Percentiles rank a stretch among this genome's conserved stretches.
These are phyloP conservation scores for Alloscopus bannaensis DNA, from an alignment of 2,888 invertebrate species.

Conservation along the genomic window DNA sequence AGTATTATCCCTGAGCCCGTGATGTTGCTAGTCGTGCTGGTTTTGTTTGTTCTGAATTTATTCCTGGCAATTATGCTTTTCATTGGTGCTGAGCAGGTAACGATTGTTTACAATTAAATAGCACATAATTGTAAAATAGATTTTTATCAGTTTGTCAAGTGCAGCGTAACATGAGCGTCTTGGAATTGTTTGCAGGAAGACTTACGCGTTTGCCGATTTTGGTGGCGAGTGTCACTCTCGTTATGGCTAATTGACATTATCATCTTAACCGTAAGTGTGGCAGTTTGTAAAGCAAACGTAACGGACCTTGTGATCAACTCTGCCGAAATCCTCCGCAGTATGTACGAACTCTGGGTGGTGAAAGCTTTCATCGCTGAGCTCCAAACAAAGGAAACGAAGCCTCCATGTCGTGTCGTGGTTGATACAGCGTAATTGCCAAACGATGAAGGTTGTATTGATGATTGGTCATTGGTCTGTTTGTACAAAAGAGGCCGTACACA, in stretches of 20 bases:
- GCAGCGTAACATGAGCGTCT: too few relatives aligned
- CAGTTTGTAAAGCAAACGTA: slow-evolving; percentile 40
- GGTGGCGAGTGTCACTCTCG: slow-evolving; percentile 50
- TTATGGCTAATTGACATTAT: slow-evolving; percentile 51
- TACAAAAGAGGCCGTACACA: not conserved
- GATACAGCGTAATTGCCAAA: slow-evolving; percentile 48
- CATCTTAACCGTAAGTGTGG: slow-evolving; percentile 27
- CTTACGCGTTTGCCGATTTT: slow-evolving; percentile 45
- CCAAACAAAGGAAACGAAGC: slow-evolving; percentile 23
- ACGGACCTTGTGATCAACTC: slow-evolving; percentile 57
- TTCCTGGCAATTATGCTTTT: slow-evolving; percentile 59
- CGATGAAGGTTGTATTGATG: too few relatives aligned
- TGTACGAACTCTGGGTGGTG: slow-evolving; percentile 64
- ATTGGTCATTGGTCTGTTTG: too few relatives aligned
- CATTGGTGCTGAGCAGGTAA: slow-evolving; percentile 62
- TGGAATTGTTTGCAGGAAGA: slow-evolving; percentile 56
- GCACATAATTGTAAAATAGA: too few relatives aligned
- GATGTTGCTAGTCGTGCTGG: slow-evolving; percentile 41
- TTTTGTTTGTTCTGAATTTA: slow-evolving; percentile 49
- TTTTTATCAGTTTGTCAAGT: too few relatives aligned
- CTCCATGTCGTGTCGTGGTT: slow-evolving; percentile 10
- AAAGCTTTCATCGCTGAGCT: slow-evolving; percentile 59
- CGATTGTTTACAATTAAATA: too few relatives aligned
- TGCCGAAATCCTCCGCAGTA: slow-evolving; percentile 47
- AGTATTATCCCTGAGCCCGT: slow-evolving; percentile 48